Evolutionary conservation across 2,113 vertebrate genomes (phyloP).

Genomic region (Lepus europaeus): DNA sequence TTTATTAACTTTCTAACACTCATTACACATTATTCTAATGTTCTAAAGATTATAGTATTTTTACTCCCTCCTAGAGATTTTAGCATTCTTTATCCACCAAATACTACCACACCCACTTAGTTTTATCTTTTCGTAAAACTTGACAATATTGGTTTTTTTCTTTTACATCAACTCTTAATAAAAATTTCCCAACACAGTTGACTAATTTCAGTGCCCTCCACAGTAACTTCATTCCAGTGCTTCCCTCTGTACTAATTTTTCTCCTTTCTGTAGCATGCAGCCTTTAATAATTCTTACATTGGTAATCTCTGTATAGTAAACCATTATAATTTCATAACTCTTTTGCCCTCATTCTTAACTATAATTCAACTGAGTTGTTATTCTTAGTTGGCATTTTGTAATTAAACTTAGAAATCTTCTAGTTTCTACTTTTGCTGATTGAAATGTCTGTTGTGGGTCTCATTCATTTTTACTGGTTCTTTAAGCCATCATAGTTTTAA

Average conservation of each 20-base stretch:
- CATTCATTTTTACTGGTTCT: not conserved
- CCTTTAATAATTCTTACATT: not conserved
- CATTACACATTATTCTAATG: not conserved
- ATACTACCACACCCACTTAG: not conserved
- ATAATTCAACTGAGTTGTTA: not conserved
- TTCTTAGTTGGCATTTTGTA: conserved; percentile 22
- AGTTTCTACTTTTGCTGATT: not conserved
- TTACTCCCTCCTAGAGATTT: conserved; percentile 25
- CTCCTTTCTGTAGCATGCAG: not conserved
- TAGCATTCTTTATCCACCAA: not conserved
- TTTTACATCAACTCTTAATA: not conserved
- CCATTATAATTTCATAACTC: not conserved
- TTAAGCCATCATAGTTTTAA: not conserved
- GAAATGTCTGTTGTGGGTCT: not conserved
- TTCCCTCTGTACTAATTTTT: not conserved
- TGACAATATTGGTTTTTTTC: not conserved
- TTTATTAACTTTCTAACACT: conserved; percentile 29
- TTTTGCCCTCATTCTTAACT: not conserved
- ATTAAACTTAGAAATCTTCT: not conserved
- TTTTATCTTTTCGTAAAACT: conserved; percentile 41
- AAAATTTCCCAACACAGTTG: not conserved
- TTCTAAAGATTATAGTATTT: not conserved
- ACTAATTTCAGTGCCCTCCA: not conserved
- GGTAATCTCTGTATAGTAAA: not conserved
- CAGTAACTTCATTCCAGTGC: not conserved